These are phyloP conservation scores for Machimus rusticus DNA, from an alignment of 2,888 invertebrate species.

Conservation along the genomic window DNA sequence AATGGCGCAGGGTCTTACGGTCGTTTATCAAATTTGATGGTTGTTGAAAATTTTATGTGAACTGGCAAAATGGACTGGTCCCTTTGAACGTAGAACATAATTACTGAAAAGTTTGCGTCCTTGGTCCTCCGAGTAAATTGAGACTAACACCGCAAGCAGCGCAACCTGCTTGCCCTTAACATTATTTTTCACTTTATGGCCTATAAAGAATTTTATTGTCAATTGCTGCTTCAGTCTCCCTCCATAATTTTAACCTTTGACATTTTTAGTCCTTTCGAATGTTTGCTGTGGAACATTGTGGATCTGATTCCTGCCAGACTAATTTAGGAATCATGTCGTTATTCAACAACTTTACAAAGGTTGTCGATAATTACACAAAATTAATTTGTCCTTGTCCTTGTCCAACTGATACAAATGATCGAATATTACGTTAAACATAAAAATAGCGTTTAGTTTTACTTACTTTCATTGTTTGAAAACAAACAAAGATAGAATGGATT, in stretches of 20 bases:
- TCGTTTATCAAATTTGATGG: slow-evolving; percentile 12
- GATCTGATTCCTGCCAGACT: not conserved
- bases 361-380: not conserved
- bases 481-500: too few relatives aligned
- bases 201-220: slow-evolving; percentile 12
- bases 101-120: not conserved
- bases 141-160: not conserved
- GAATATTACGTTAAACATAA: not conserved
- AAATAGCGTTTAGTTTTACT: not conserved
- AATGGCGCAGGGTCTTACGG: not conserved
- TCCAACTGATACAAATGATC: not conserved
- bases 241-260: not conserved
- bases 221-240: not conserved
- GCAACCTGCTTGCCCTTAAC: not conserved
- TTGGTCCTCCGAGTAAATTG: not conserved
- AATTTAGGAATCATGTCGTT: not conserved
- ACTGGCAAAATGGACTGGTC: not conserved
- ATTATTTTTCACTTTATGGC: not conserved
- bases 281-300: not conserved
- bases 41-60: slow-evolving; percentile 6
- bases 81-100: not conserved
- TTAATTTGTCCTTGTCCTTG: not conserved
- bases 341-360: not conserved
- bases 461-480: not conserved
- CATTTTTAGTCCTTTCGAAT: not conserved